Percentiles rank a stretch among this genome's conserved stretches.
These are phyloP conservation scores for Aurelia sp. DNA, from an alignment of 30 jellyfish, hydroid and myxozoan genomes.

Conservation along the genomic window DNA sequence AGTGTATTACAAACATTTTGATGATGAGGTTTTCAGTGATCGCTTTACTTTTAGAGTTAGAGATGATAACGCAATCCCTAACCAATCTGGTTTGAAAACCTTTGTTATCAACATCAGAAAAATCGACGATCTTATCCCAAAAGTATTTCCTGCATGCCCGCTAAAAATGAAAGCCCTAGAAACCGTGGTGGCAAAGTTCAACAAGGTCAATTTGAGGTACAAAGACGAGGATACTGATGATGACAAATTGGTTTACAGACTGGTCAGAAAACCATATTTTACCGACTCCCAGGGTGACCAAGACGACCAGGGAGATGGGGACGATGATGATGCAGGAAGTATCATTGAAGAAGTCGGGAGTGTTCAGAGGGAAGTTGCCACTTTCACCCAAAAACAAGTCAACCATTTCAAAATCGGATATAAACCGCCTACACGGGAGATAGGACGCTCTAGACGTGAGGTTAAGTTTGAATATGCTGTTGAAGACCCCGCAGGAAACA, in stretches of 20 bases:
- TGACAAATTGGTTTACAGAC: slow-evolving; percentile 60
- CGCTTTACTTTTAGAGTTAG: slow-evolving; percentile 91
- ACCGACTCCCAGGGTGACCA: slow-evolving; percentile 23
- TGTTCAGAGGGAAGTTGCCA: slow-evolving; percentile 18
- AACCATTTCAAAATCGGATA: slow-evolving; percentile 92
- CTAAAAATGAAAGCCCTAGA: slow-evolving; percentile 77
- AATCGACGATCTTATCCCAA: slow-evolving; percentile 89
- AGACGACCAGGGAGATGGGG: slow-evolving; percentile 6
- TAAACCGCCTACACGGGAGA: slow-evolving; percentile 75
- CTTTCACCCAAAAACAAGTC: slow-evolving; percentile 85
- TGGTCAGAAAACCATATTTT: slow-evolving; percentile 71
- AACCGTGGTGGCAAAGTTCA: slow-evolving; percentile 48
- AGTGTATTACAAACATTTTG: slow-evolving; percentile 87
- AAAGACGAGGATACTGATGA: slow-evolving; percentile 90
- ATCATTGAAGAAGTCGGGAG: slow-evolving; percentile 56
- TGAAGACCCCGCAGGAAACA: slow-evolving; percentile 85
- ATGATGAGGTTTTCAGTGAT: slow-evolving; percentile 82
- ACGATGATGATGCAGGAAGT: slow-evolving; percentile 64
- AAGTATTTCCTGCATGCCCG: slow-evolving; percentile 87
- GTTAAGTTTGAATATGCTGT: slow-evolving; percentile 82
- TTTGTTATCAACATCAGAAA: slow-evolving; percentile 79
- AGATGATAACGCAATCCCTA: slow-evolving; percentile 86
- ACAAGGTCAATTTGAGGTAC: slow-evolving; percentile 75
- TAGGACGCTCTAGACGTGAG: slow-evolving; percentile 72
- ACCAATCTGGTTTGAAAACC: slow-evolving; percentile 90